Evolutionary conservation across 2,113 vertebrate species (phyloP), one percentile per base, ranked within the genome.

Genomic region (Siphamia tubifer): DNA sequence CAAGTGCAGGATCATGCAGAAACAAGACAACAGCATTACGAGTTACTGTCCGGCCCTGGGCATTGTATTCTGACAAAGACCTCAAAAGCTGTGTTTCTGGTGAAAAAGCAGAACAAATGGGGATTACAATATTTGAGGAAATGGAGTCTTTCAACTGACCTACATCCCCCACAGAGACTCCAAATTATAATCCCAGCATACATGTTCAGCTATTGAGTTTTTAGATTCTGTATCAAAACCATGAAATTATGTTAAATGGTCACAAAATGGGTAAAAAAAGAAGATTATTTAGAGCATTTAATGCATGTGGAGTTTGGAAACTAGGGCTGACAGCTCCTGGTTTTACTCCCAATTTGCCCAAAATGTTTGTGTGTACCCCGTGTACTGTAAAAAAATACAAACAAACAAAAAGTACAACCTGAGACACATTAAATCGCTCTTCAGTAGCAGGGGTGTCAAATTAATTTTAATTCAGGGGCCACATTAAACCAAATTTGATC

Each of bases 91-190:
- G 63, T 20, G 73, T 55, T 68, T 69, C 62, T 78, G 71, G 39
- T 63, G 56, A 66, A 84, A 85, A 83, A 84, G 78, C 83, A 82
- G 81, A 90, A 89, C 78, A 84, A 85, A 89, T 81, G 79, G 57
- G 83, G 82, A 89, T 90, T 89, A 89, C 74, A 84, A 83, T 84
- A 84, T 88, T 73, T 88, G 82, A 86, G 77, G 74, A 81, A 87
- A 87, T 71, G 21, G 69, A 81, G 80, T 84, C 86, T 88, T 88
- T 85, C 74, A 79, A 66, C 28, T 91, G 86, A 90, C 83, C 84
- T 84, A 85, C 81, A 90, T 90, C 81, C 57, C 81, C 75, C 67
- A 62, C 72, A 78, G 60, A 78, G 72, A 73, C 49, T 78, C 73
- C 15, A 77, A 69, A 84, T 81, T 71, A 84, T 84, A 86, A 89